Conservation (phyloP, 1,140 invertebrate genomes). For the Drosophila subobscura region DNA sequence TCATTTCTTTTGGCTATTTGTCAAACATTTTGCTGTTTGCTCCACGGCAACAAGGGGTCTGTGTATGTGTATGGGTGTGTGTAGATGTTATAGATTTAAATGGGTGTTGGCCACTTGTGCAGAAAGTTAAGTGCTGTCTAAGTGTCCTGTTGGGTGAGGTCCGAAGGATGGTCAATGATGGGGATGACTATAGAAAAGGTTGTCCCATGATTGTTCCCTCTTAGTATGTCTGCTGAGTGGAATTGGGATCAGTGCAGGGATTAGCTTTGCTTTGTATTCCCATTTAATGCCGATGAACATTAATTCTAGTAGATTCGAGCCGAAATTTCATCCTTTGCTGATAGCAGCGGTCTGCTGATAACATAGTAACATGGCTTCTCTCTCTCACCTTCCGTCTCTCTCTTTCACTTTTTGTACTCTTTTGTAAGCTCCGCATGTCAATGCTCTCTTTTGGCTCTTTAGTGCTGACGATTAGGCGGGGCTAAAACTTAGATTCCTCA, state of each 20-base stretch:
- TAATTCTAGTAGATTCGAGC: conserved; percentile 18
- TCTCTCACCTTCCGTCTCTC: too few species aligned
- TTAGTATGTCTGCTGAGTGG: conserved; percentile 9
- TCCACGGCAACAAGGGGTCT: conserved; percentile 37
- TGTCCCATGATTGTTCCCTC: conserved; percentile 6
- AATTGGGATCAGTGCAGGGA: conserved; percentile 20
- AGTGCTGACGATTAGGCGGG: too few species aligned
- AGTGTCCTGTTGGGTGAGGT: conserved; percentile 14
- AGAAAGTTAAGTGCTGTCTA: conserved; percentile 54
- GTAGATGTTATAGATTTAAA: conserved; percentile 52
- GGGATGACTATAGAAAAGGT: conserved; percentile 13
- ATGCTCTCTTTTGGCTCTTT: not conserved
- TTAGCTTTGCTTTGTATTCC: not conserved
- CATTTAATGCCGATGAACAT: conserved; percentile 20
- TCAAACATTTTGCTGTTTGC: conserved; percentile 68
- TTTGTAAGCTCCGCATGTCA: conserved; percentile 9
- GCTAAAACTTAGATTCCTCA: too few species aligned
- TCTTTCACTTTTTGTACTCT: not conserved
- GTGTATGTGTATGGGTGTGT: conserved; percentile 37
- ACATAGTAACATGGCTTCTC: conserved; percentile 18
- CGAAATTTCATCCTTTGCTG: not conserved
- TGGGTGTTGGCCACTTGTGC: conserved; percentile 71
- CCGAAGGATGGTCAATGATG: not conserved
- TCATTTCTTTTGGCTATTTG: conserved; percentile 77
- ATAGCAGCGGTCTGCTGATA: conserved; percentile 14